Base-by-base conservation (phyloP, 2,888 invertebrate genomes). In the Troides aeacus region DNA sequence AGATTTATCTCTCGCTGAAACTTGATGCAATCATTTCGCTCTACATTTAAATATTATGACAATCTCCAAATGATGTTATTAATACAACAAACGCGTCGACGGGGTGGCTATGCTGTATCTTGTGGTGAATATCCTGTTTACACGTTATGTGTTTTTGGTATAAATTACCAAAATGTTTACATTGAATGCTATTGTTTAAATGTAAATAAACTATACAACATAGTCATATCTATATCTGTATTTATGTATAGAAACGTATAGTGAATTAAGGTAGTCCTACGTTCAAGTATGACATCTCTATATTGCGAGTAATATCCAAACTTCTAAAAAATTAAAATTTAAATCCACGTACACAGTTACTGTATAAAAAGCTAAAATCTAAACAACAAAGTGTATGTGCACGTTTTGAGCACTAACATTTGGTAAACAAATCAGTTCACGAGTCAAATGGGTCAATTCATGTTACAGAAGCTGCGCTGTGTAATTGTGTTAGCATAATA, bases 381-480 rank as follows among this genome's bases (percentile, higher is more conserved):
- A 39, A 39, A 39, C 10, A 39, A 39, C 7, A 39, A 39, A n/a
- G 18, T n/a, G 4, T 53, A n/a, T 53, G 10, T n/a, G 17, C 10
- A 53, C 10, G 18, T 24, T 56, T 56, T 70, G 70, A 72, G n/a
- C 62, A 17, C 21, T 50, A 8, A 56, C 56, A 64, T 36, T 70
- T 62, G 70, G 23, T 53, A 62, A 67, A 59, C 23, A 23, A 30
- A 66, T 69, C 66, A 68, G 61, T 42, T 60, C 46, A 60, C 68
- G 72, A 72, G 66, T 72, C 70, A 72, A 72, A 68, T 64, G 62
- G 72, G 72, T 71, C 68, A 73, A 69, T 71, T 64, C 56, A 64
- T 69, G 67, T 42, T 50, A 64, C 71, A 72, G 72, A 57, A 50
- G 39, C 12, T 23, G 39, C 61, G 21, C 23, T 57, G 62, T 66